Conservation (phyloP, 2,888 invertebrate genomes). For the Endotricha flammealis region DNA sequence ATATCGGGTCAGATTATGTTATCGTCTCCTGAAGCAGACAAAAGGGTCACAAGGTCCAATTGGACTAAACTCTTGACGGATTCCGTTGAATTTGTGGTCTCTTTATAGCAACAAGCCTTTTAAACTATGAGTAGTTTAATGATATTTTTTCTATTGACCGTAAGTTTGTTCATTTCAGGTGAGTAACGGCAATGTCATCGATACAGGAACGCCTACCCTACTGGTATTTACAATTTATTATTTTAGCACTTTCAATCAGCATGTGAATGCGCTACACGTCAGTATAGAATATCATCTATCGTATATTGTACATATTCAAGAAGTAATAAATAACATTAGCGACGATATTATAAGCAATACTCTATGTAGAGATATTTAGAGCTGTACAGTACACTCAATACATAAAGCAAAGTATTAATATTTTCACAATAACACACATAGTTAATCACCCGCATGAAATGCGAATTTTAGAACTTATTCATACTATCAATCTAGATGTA, state of each 20-base stretch:
- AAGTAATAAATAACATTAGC: no score
- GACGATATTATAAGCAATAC: no score
- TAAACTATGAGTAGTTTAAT: no score
- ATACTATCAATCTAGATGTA: no score
- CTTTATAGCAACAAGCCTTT: no score
- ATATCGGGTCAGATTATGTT: neutral
- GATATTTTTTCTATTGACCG: constrained; percentile 3
- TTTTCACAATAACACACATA: no score
- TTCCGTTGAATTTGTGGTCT: neutral
- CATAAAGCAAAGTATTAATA: no score
- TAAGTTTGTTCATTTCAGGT: constrained; percentile 59
- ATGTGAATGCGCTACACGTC: constrained; percentile 26
- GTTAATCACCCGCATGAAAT: neutral
- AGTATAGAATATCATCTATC: constrained; percentile 11
- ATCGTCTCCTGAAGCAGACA: constrained; percentile 6
- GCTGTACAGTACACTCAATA: no score
- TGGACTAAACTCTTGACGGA: constrained; percentile 12
- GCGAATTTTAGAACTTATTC: no score
- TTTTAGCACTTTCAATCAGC: constrained; percentile 35
- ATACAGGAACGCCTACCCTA: constrained; percentile 73
- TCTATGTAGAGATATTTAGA: no score
- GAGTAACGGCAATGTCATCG: constrained; percentile 79
- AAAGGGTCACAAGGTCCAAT: neutral
- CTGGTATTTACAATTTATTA: constrained; percentile 66
- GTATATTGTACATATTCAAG: neutral